Percentiles rank a stretch among this genome's conserved stretches.
phyloP scores from a whole-genome alignment of 2,888 invertebrate genomes.

The Xestia ashworthii region DNA sequence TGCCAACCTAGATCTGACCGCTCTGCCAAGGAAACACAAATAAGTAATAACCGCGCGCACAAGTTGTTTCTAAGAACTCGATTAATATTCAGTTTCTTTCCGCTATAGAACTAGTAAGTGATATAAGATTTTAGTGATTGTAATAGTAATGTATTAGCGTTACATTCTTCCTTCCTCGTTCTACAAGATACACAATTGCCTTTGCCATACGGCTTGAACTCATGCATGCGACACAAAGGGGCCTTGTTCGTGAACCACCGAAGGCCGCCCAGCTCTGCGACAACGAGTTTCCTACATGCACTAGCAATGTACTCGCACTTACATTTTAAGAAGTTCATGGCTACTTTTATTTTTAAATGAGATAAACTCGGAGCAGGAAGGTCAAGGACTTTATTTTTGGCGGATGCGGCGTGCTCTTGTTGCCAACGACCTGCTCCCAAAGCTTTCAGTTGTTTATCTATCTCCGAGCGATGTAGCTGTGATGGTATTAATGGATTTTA shows the following conservation, averaged over 20 bases:
- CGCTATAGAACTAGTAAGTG: slow-evolving; percentile 32
- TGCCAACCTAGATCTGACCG: slow-evolving; percentile 13
- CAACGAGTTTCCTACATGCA: slow-evolving; percentile 83
- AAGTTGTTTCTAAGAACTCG: slow-evolving; percentile 35
- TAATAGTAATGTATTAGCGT: slow-evolving; percentile 53
- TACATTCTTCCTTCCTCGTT: slow-evolving; percentile 66
- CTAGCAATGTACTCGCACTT: slow-evolving; percentile 80
- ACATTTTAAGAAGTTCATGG: slow-evolving; percentile 86
- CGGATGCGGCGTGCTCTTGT: slow-evolving; percentile 78
- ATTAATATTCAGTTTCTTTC: slow-evolving; percentile 46
- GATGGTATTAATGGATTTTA: slow-evolving; percentile 72
- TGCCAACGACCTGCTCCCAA: slow-evolving; percentile 83
- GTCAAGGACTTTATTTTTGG: slow-evolving; percentile 89
- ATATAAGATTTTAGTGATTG: slow-evolving; percentile 49
- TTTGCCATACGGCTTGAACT: slow-evolving; percentile 60
- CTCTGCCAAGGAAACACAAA: slow-evolving; percentile 21
- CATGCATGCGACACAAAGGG: slow-evolving; percentile 80
- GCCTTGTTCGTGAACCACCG: slow-evolving; percentile 89
- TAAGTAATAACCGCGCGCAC: neutral
- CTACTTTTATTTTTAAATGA: slow-evolving; percentile 86
- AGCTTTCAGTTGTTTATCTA: slow-evolving; percentile 74
- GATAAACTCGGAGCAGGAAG: slow-evolving; percentile 84
- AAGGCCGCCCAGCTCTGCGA: slow-evolving; percentile 84
- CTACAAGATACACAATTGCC: slow-evolving; percentile 48
- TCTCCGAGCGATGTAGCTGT: slow-evolving; percentile 67